Percentiles rank a stretch among this genome's conserved stretches.
phyloP scores from a whole-genome alignment of 2,888 invertebrate genomes.

The Sesia apiformis region DNA sequence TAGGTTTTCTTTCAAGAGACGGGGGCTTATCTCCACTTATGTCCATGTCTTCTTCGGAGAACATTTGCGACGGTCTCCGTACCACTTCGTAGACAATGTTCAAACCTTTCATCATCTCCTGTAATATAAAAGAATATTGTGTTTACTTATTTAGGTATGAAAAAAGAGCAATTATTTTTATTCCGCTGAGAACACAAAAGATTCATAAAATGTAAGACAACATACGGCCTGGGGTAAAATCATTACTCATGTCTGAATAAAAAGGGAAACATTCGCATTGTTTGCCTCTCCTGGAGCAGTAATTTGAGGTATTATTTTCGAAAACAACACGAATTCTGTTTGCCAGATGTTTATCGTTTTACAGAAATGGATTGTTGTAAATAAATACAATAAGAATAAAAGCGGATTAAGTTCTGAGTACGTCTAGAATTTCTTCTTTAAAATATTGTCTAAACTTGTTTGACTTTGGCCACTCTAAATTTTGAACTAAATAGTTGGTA shows the following conservation, averaged over 20 bases:
- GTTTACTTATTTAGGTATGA: not conserved
- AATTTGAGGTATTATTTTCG: slow-evolving; percentile 29
- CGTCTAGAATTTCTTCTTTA: no score
- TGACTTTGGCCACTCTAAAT: no score
- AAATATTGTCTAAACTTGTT: no score
- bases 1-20: slow-evolving; percentile 35
- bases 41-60: slow-evolving; percentile 68
- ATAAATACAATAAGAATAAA: no score
- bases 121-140: slow-evolving; percentile 24
- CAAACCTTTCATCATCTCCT: slow-evolving; percentile 90
- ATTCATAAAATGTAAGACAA: slow-evolving; percentile 22
- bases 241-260: slow-evolving; percentile 34
- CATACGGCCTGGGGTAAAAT: slow-evolving; percentile 29
- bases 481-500: no score
- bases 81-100: slow-evolving; percentile 87
- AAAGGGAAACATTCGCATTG: slow-evolving; percentile 28
- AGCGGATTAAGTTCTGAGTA: no score
- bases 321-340: slow-evolving; percentile 9
- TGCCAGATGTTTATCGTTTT: not conserved
- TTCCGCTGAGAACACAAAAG: slow-evolving; percentile 13
- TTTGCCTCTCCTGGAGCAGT: slow-evolving; percentile 21
- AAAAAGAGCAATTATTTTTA: slow-evolving; percentile 11
- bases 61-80: slow-evolving; percentile 80
- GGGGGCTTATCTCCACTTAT: slow-evolving; percentile 29
- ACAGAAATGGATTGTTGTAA: not conserved